Conservation (phyloP, 1,140 invertebrate species). For the Uloborus diversus region DNA sequence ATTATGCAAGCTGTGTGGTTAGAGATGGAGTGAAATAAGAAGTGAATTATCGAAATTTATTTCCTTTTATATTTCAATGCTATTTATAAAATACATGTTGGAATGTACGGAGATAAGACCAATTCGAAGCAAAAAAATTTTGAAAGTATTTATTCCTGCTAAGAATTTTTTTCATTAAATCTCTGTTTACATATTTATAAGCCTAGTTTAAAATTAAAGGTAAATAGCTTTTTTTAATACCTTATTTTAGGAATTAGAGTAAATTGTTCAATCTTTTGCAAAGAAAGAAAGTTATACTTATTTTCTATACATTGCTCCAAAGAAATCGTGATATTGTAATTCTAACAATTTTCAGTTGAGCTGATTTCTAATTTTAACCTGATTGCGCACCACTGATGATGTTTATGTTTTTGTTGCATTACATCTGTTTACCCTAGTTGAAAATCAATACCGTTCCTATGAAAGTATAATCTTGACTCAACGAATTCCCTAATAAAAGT, state of each 20-base stretch:
- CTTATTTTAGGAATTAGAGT: background rate
- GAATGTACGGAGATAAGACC: background rate
- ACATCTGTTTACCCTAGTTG: background rate
- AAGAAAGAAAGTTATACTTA: background rate
- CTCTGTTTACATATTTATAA: background rate
- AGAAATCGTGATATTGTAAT: background rate
- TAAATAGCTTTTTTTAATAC: background rate
- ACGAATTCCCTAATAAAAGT: too few relatives aligned
- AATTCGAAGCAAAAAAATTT: background rate
- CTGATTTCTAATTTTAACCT: background rate
- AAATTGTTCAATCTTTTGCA: background rate
- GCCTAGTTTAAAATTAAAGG: background rate
- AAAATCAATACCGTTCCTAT: too few relatives aligned
- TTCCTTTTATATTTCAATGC: conserved; percentile 2
- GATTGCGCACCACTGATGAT: background rate
- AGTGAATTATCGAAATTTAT: background rate
- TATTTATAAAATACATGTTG: background rate
- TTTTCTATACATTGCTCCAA: background rate
- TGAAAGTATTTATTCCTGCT: background rate
- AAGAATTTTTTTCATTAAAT: background rate
- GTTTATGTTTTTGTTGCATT: background rate
- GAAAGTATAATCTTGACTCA: too few relatives aligned
- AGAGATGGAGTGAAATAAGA: background rate
- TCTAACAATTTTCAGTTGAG: background rate
- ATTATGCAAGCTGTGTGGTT: conserved; percentile 1